Percentiles rank a stretch among this genome's conserved stretches.
Conservation (phyloP, 2,888 invertebrate species). For the Ecdyonurus torrentis region DNA sequence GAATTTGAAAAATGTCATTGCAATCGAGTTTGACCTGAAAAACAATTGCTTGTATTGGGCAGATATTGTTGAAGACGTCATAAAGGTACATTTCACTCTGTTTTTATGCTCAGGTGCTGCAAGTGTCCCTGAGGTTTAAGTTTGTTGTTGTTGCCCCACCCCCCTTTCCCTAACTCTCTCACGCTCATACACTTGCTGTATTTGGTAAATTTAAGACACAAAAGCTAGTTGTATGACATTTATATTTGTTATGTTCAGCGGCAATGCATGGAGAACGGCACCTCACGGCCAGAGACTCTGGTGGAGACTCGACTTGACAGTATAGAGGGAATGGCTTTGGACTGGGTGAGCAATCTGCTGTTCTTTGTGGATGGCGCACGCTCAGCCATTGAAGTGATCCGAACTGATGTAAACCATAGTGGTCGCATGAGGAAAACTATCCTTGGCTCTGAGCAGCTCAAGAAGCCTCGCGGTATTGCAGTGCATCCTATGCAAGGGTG, state of each 20-base stretch:
- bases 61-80: constrained; percentile 61
- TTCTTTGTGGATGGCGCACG: constrained; percentile 75
- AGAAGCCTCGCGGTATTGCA: constrained; percentile 63
- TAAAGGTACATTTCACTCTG: constrained; percentile 43
- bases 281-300: constrained; percentile 45
- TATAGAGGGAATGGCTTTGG: constrained; percentile 76
- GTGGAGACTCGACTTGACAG: constrained; percentile 58
- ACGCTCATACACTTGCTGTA: no score
- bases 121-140: no score
- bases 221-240: no score
- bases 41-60: constrained; percentile 82
- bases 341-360: constrained; percentile 72
- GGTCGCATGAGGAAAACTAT: constrained; percentile 64
- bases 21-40: constrained; percentile 69
- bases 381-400: constrained; percentile 64
- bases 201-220: no score
- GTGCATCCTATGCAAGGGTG: constrained; percentile 64
- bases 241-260: no score
- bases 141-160: no score
- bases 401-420: constrained; percentile 40
- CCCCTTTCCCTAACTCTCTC: no score
- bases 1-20: constrained; percentile 61
- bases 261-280: constrained; percentile 52
- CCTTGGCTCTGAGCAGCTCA: constrained; percentile 43
- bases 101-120: no score